Conservation (phyloP, 1,140 invertebrate genomes). For the Paramacrobiotus metropolitanus region DNA sequence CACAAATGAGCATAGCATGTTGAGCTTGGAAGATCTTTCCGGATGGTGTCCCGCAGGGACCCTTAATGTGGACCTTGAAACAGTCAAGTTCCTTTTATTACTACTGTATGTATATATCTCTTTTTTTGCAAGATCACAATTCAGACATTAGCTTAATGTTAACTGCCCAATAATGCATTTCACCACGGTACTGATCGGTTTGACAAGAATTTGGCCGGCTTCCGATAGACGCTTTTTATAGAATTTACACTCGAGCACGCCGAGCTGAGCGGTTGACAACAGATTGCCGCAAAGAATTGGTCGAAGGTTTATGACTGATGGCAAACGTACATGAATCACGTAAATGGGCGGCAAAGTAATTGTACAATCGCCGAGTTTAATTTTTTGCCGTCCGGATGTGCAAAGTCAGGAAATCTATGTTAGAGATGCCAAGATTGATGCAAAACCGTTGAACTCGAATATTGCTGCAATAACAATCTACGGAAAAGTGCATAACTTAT, state of each 20-base stretch:
- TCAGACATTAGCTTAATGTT: no score
- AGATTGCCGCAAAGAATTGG: no score
- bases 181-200: no score
- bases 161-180: no score
- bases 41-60: slow-evolving; percentile 79
- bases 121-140: no score
- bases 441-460: no score
- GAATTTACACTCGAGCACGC: neutral
- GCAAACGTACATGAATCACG: neutral
- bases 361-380: slow-evolving; percentile 72
- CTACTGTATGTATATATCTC: no score
- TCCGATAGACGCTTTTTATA: neutral
- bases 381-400: slow-evolving; percentile 77
- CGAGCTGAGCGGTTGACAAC: neutral
- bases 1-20: slow-evolving; percentile 76
- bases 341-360: slow-evolving; percentile 49
- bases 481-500: no score
- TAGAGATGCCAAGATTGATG: no score
- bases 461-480: no score
- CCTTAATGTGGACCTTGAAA: slow-evolving; percentile 74
- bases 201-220: no score
- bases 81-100: no score
- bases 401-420: slow-evolving; percentile 63
- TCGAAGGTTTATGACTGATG: neutral
- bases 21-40: slow-evolving; percentile 79